phyloP scores from a whole-genome alignment of 2,797 vertebrate genomes.

The Lacerta viridis region DNA sequence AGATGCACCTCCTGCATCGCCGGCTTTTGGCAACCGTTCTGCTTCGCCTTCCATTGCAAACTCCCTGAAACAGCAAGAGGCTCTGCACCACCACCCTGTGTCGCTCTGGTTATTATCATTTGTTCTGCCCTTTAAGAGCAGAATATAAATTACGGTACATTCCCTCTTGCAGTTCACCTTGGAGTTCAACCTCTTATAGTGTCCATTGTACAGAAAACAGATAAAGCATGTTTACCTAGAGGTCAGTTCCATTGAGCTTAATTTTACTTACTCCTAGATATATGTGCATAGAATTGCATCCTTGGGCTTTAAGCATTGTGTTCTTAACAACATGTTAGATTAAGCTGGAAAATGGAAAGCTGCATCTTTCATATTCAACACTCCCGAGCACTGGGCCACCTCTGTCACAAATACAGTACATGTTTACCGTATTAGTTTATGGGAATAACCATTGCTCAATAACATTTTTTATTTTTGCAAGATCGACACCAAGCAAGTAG shows the following conservation, averaged over 20 bases:
- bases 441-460: neutral
- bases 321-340: neutral
- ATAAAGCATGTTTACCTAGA: conserved; percentile 9
- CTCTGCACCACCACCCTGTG: neutral
- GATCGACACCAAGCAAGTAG: neutral
- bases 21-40: neutral
- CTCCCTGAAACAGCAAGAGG: neutral
- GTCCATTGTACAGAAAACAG: conserved; percentile 12
- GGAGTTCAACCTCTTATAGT: neutral
- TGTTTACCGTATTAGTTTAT: neutral
- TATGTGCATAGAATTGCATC: neutral
- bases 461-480: neutral
- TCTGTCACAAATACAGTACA: neutral
- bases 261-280: neutral
- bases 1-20: neutral
- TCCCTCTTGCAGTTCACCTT: neutral
- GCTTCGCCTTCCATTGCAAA: neutral
- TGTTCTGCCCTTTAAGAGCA: conserved; percentile 20
- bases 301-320: neutral
- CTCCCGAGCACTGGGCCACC: neutral
- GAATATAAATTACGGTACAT: neutral
- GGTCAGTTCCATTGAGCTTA: neutral
- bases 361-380: neutral
- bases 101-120: conserved; percentile 14
- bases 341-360: neutral